Conservation (phyloP, 1,140 invertebrate genomes). For the Hyposmocoma kahamanoa region DNA sequence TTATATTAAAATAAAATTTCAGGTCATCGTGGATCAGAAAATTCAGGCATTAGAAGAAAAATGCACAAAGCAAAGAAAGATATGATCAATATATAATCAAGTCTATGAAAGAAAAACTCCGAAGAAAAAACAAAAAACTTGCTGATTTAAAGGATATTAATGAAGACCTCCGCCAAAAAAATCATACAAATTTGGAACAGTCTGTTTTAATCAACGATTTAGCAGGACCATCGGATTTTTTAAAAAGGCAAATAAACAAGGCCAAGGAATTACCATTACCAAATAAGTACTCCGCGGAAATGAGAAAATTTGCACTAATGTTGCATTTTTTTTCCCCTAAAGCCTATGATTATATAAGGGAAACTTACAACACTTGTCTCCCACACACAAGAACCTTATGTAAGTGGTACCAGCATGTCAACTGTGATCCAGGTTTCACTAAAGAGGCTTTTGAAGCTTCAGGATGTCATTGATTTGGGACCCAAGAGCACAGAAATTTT, state of each 20-base stretch:
- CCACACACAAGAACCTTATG: conserved; percentile 14
- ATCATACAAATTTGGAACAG: conserved; percentile 4
- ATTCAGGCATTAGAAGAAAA: too few species aligned
- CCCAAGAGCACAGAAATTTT: conserved; percentile 5
- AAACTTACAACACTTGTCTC: conserved; percentile 7
- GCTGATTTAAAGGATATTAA: too few species aligned
- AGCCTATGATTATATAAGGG: conserved; percentile 4
- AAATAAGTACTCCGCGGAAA: conserved; percentile 8
- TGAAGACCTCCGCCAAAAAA: too few species aligned
- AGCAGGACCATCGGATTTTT: conserved; percentile 9
- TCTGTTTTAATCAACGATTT: conserved; percentile 3
- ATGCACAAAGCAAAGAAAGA: too few species aligned
- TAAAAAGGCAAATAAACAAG: conserved; percentile 10
- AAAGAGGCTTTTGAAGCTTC: conserved; percentile 9
- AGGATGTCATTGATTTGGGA: conserved; percentile 6
- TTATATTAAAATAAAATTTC: too few species aligned
- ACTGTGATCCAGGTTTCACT: conserved; percentile 13
- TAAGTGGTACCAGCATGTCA: conserved; percentile 16
- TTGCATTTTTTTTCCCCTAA: conserved; percentile 12
- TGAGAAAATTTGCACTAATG: conserved; percentile 11
- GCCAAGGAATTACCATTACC: neutral
- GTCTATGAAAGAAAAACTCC: too few species aligned
- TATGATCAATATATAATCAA: too few species aligned
- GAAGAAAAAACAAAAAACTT: too few species aligned
- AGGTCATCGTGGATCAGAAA: too few species aligned